Conservation (phyloP, 2,797 vertebrate genomes). For the Periophthalmus magnuspinnatus region DNA sequence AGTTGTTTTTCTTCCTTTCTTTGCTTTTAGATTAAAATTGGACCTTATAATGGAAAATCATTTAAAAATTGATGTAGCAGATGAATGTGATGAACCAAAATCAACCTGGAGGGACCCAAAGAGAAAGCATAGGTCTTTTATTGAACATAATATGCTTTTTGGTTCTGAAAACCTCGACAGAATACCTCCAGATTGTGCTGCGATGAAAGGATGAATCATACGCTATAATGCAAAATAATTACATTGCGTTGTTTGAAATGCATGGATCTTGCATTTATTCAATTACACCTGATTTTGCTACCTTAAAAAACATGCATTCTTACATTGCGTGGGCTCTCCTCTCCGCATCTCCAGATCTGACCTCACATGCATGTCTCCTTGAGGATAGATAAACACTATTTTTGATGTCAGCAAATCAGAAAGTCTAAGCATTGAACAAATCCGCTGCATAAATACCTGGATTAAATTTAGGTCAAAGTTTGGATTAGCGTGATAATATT, state of each 20-base stretch:
- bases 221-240: too few species aligned
- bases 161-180: neutral
- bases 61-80: neutral
- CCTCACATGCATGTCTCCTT: too few species aligned
- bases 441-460: slow-evolving; percentile 1
- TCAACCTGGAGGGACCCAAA: neutral
- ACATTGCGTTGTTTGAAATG: too few species aligned
- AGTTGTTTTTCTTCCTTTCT: neutral
- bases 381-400: neutral
- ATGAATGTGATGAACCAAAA: neutral
- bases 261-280: too few species aligned
- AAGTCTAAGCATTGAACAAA: neutral
- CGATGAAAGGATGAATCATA: too few species aligned
- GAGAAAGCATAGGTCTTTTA: neutral
- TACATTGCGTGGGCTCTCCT: too few species aligned
- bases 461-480: slow-evolving; percentile 1
- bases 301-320: too few species aligned
- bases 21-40: neutral
- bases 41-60: neutral
- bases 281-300: too few species aligned
- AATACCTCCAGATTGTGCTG: neutral
- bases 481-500: slow-evolving; percentile 3
- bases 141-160: neutral
- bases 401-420: neutral
- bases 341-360: too few species aligned